Evolutionary conservation across 2,113 vertebrate species (phyloP), one percentile per base, ranked within the genome.

Genomic region (Pontoporia blainvillei): DNA sequence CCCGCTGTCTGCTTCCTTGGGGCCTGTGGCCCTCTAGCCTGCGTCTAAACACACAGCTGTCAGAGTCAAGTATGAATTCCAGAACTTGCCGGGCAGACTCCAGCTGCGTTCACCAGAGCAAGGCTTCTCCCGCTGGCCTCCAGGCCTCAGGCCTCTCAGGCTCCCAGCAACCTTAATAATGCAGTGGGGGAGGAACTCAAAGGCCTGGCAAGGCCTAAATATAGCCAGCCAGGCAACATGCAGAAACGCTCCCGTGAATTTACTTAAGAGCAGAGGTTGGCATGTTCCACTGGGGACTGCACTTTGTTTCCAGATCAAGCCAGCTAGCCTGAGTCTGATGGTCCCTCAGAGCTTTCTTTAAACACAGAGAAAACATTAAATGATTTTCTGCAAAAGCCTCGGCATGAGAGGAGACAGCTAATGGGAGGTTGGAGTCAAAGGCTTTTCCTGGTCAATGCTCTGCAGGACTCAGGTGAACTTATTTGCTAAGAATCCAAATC

Each of bases 321-420:
- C 1, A 73, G 91, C 79, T 86, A 31, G 86, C 57, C 96, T 79
- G 46, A 49, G 93, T 44, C 90, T 21, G 93, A 73, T 82, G 91
- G 86, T 85, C 96, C 95, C 91, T 84, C 17, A 0, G 78, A 64
- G 91, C 34, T 39, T 85, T 95, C 95, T 95, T 52, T 52, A 97
- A 92, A 94, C 62, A 61, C 54, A 66, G 61, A 97, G 95, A 95
- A 96, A 91, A 59, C 86, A 27, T 61, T 23, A 96, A 95, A 87
- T 7, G 12, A 29, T 98, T 96, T 97, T 96, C 97, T 97, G 89
- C 86, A 96, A 92, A 96, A 90, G 95, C 72, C 34, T 94, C 87
- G 69, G 88, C 59, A 8, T 86, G 94, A 71, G 49, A 86, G 61
- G 59, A 14, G 41, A 59, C 39, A n/a, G 91, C 89, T 95, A 94